Evolutionary conservation across 2,113 vertebrate genomes (phyloP), one percentile per base, ranked within the genome.

Genomic region (Capricornis sumatraensis): DNA sequence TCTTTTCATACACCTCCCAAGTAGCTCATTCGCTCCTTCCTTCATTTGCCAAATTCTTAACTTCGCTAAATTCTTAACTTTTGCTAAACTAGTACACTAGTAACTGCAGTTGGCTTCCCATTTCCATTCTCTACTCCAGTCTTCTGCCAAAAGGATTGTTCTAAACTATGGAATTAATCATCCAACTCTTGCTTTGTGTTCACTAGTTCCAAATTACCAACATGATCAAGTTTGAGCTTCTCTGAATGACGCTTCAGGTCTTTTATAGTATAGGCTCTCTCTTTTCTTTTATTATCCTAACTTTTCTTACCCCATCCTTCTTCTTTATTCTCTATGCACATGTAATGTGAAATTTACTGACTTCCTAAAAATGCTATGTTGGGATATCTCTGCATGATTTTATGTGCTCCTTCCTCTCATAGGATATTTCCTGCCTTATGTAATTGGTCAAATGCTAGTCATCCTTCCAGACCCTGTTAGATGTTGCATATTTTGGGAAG

Each of bases 101-200:
- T 19, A 52, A 52, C 58, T 83, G 81, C 19, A 74, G 40, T 36
- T 89, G 47, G 40, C n/a, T 83, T 91, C 28, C 25, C 4, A 10
- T 58, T 93, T 95, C 33, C 11, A 79, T 33, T 52, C 45, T 9
- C 16, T 28, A 45, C 8, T 91, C 19, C 25, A 76, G n/a, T 76
- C 74, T 90, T 96, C n/a, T 91, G 82, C 23, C 89, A 91, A 57
- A 90, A 91, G 7, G 19, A 45, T n/a, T 21, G 62, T 95, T 94
- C 23, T 91, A 55, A 88, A 96, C 62, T 84, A 45, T 60, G 36
- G 60, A 88, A 81, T 60, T 50, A 16, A 79, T 96, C 62, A 53
- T 87, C 33, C 87, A 30, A 60, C 17, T 93, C 86, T 93, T 89
- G 50, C 91, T 93, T 55, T 93, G 86, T 82, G 30, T 92, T 95